phyloP scores from a whole-genome alignment of 2,888 invertebrate species.

The Baccha elongata region DNA sequence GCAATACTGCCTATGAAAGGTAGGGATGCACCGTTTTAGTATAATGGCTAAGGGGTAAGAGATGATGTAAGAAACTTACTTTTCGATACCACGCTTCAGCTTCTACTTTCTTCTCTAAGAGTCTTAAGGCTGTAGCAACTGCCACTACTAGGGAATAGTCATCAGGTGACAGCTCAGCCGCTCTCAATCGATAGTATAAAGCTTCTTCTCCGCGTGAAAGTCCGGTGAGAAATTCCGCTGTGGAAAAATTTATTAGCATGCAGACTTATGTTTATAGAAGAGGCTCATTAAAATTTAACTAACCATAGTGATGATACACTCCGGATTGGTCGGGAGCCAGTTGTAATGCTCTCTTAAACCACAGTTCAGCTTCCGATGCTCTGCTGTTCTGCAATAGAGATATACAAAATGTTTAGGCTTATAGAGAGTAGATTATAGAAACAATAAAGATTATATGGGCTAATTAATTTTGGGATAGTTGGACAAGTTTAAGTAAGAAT shows the following conservation, averaged over 20 bases:
- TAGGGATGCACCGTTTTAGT: no score
- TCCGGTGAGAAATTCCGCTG: slow-evolving; percentile 94
- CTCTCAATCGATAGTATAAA: slow-evolving; percentile 90
- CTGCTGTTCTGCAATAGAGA: slow-evolving; percentile 88
- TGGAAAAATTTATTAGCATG: slow-evolving; percentile 56
- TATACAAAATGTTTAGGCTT: no score
- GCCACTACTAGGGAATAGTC: slow-evolving; percentile 94
- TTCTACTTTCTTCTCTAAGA: slow-evolving; percentile 90
- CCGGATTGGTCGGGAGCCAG: slow-evolving; percentile 92
- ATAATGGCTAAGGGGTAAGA: not conserved
- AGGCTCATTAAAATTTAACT: slow-evolving; percentile 76
- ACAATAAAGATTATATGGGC: no score
- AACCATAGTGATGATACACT: slow-evolving; percentile 95
- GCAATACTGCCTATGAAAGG: slow-evolving; percentile 80
- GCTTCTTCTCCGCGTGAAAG: slow-evolving; percentile 91
- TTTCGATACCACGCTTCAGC: slow-evolving; percentile 94
- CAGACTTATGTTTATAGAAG: not conserved
- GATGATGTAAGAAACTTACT: slow-evolving; percentile 82
- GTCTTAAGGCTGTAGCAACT: slow-evolving; percentile 93
- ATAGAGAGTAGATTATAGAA: no score
- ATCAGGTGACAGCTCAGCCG: slow-evolving; percentile 89
- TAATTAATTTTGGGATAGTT: no score
- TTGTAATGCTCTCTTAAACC: slow-evolving; percentile 92
- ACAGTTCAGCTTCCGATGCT: slow-evolving; percentile 92
- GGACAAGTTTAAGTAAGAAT: no score